Conservation (phyloP, 1,140 invertebrate genomes). For the Pseudomyrmex sp. region DNA sequence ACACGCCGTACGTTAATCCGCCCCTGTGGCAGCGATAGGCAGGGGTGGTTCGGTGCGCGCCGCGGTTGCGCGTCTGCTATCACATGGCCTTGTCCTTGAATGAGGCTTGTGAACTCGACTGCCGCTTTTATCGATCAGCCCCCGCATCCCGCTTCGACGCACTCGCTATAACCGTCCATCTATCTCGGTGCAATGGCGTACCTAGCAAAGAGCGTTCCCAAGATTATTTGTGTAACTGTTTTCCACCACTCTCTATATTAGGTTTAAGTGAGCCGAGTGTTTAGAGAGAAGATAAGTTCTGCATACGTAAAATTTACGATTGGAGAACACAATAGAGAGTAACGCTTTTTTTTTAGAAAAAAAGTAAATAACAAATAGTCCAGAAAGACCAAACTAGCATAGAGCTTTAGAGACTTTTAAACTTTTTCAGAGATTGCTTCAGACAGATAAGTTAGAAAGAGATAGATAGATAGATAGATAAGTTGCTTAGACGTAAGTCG, state of each 20-base stretch:
- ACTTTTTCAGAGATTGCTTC: too few relatives aligned
- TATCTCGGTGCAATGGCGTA: conserved; percentile 82
- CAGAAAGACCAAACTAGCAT: background rate
- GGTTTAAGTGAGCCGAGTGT: background rate
- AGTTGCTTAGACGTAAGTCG: conserved; percentile 14
- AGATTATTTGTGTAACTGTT: background rate
- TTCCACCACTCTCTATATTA: background rate
- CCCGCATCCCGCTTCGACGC: conserved; percentile 83
- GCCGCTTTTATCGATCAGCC: conserved; percentile 85
- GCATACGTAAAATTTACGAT: too few relatives aligned
- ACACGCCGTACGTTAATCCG: conserved; percentile 25
- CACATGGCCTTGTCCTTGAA: conserved; percentile 86
- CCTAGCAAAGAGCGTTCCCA: conserved; percentile 68
- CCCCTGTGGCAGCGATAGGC: conserved; percentile 70
- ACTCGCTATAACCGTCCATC: conserved; percentile 81
- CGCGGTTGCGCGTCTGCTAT: conserved; percentile 84
- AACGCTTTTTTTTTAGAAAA: too few relatives aligned
- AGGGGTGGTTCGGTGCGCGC: conserved; percentile 81
- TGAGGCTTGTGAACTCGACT: conserved; percentile 85
- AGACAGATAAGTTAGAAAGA: background rate
- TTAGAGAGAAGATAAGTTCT: too few relatives aligned
- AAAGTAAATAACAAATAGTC: conserved; percentile 1
- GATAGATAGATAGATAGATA: background rate
- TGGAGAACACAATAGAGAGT: too few relatives aligned
- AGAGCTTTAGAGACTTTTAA: too few relatives aligned